Conservation (phyloP, 2,113 vertebrate species). For the Ageneiosus marmoratus region DNA sequence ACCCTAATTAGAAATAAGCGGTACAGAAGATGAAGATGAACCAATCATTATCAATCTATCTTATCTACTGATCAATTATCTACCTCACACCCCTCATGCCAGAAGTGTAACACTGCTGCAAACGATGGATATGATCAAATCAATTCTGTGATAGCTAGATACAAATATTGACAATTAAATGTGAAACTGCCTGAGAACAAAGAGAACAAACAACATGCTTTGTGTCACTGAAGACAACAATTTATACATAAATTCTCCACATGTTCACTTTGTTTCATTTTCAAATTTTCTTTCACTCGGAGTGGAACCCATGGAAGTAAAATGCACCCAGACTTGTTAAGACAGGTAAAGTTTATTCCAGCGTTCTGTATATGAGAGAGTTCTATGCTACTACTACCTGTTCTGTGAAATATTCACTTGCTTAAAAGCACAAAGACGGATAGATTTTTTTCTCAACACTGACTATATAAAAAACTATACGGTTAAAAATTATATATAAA, state of each 20-base stretch:
- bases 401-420: not conserved
- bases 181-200: not conserved
- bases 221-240: not conserved
- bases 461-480: not conserved
- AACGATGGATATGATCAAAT: not conserved
- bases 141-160: not conserved
- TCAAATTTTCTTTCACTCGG: not conserved
- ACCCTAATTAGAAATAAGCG: too few species aligned
- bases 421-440: not conserved
- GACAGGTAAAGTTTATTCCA: not conserved
- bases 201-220: not conserved
- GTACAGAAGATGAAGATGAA: too few species aligned
- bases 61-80: too few species aligned
- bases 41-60: too few species aligned
- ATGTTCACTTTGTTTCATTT: not conserved
- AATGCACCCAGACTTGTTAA: not conserved
- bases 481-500: not conserved
- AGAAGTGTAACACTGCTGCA: not conserved
- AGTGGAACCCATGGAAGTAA: not conserved
- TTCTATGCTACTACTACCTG: not conserved
- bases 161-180: not conserved
- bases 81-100: too few species aligned
- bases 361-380: not conserved
- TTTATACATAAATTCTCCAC: not conserved
- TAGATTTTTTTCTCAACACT: not conserved